Conservation (phyloP, 2,797 vertebrate genomes). For the Hylomyscus alleni region DNA sequence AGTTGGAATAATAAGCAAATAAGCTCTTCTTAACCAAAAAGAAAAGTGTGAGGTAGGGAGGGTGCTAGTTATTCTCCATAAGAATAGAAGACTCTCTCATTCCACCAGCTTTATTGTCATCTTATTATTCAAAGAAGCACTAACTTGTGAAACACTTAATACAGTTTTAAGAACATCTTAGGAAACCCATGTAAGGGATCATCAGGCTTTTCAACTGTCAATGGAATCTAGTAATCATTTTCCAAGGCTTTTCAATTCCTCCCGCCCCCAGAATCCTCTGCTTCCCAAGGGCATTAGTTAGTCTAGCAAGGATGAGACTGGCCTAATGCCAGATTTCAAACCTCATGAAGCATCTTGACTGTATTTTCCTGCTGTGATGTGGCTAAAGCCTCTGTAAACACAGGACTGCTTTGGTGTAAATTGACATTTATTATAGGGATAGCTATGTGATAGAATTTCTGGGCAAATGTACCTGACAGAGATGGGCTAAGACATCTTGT, state of each 20-base stretch:
- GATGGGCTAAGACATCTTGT: neutral
- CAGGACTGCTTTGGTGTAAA: neutral
- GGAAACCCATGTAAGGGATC: neutral
- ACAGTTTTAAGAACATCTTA: neutral
- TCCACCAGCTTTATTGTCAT: neutral
- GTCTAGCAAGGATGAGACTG: neutral
- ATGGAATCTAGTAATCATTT: neutral
- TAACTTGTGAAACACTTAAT: neutral
- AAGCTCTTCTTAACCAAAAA: neutral
- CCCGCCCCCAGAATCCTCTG: neutral
- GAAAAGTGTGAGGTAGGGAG: neutral
- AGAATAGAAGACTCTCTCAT: neutral
- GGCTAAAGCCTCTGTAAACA: neutral
- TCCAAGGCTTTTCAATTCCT: neutral
- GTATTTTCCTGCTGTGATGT: neutral
- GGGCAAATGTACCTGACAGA: neutral
- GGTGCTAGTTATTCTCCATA: neutral
- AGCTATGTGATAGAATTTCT: neutral
- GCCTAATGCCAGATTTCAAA: neutral
- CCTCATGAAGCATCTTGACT: neutral
- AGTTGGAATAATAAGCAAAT: neutral
- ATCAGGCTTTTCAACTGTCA: neutral
- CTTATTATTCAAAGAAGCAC: constrained; percentile 9
- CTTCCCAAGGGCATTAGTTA: neutral
- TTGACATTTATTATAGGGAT: neutral